Evolutionary conservation across 2,797 vertebrate species (phyloP).

Genomic region (Chaetodon trifasciatus): DNA sequence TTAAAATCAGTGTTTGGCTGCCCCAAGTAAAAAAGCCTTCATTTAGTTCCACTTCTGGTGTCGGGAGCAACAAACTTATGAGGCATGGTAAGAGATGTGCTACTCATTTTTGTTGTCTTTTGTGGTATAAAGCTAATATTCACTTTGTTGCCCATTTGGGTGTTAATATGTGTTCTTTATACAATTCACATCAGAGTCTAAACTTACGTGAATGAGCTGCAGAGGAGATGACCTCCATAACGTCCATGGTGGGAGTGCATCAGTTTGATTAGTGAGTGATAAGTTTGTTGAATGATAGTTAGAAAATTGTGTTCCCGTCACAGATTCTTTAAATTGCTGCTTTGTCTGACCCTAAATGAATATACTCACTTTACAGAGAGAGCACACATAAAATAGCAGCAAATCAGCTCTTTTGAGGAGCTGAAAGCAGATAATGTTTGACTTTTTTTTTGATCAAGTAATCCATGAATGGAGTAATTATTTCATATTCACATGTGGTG

Average conservation of each 20-base stretch:
- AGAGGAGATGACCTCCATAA: background rate
- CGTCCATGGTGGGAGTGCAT: background rate
- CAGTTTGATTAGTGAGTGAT: background rate
- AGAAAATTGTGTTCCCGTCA: background rate
- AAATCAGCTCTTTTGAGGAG: background rate
- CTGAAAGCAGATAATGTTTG: background rate
- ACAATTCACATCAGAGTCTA: background rate
- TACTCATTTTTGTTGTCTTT: background rate
- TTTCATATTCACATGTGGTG: background rate
- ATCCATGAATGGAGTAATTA: background rate
- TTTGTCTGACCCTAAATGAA: background rate
- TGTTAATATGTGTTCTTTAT: background rate
- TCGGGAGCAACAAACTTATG: slow-evolving; percentile 8
- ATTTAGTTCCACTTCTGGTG: slow-evolving; percentile 32
- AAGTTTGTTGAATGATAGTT: background rate
- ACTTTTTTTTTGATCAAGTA: background rate
- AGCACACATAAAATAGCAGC: background rate
- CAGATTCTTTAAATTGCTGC: background rate
- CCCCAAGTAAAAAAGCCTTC: slow-evolving; percentile 6
- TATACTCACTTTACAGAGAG: background rate
- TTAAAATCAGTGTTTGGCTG: slow-evolving; percentile 45
- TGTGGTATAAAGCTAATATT: background rate
- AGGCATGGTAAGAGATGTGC: slow-evolving; percentile 1
- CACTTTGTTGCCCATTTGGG: background rate
- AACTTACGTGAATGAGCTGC: background rate